Base-by-base conservation (phyloP, 2,888 invertebrate genomes). In the Carterocephalus palaemon region DNA sequence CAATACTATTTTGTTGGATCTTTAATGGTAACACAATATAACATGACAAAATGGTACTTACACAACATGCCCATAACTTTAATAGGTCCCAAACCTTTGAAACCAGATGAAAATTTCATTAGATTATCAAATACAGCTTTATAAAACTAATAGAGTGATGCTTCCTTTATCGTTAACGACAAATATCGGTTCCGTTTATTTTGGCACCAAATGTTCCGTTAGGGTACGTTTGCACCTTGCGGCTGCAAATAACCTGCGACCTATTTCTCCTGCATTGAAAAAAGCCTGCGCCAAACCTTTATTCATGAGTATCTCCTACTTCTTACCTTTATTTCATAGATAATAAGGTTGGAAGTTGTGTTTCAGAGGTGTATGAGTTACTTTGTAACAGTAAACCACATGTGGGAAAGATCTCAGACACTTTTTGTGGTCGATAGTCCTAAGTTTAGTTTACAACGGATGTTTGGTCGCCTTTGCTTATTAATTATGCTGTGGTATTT, bases 171-270 rank as follows among this genome's bases (percentile, higher is more conserved):
- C 76, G 46, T 32, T 34, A 62, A 70, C 64, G 73, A 68, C 73
- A 79, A 76, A 70, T 67, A 64, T 64, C 62, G 17, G 15, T 20
- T 66, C 60, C 65, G 79, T 83, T 83, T 79, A 73, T 79, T 77
- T 81, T 79, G 67, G 73, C 78, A 70, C 65, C 72, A 62, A 62
- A 64, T 38, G 70, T 75, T 68, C 84, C 84, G 84, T 85, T 84
- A 81, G 62, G 51, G 42, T 53, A 57, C 43, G 61, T 64, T 64
- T 76, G 80, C 86, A 86, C 86, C 86, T 85, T 86, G 86, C 85
- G 69, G 67, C 71, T 67, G 72, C 75, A 81, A 81, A 81, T 83
- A 85, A 85, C 85, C 84, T 85, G 83, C 82, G 83, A 84, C 83
- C 83, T 82, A 77, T 75, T 79, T 80, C 78, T 79, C 76, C 76